phyloP scores from a whole-genome alignment of 2,888 invertebrate species.

The Caenorhabditis macrosperma region DNA sequence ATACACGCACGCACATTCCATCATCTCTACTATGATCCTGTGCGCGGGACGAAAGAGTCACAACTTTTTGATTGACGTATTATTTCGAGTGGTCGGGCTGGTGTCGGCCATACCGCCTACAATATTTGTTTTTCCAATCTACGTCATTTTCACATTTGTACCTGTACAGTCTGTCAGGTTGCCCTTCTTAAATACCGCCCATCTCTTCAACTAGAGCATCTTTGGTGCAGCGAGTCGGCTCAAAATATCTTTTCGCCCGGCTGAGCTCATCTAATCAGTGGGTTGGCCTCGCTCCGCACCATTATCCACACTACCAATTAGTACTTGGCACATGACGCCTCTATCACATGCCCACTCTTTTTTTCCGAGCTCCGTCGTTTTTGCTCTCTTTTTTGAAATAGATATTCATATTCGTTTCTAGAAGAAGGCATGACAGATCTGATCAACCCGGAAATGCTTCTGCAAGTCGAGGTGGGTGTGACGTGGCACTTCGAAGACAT shows the following conservation, averaged over 20 bases:
- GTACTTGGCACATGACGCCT: neutral
- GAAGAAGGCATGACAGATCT: slow-evolving; percentile 41
- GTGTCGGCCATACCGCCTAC: slow-evolving; percentile 11
- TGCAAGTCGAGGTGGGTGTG: slow-evolving; percentile 37
- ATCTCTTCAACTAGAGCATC: too few relatives aligned
- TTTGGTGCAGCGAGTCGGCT: too few relatives aligned
- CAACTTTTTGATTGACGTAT: slow-evolving; percentile 16
- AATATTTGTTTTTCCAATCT: slow-evolving; percentile 27
- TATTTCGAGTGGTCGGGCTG: slow-evolving; percentile 3
- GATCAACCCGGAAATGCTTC: slow-evolving; percentile 42
- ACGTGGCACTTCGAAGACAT: neutral
- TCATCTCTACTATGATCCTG: neutral
- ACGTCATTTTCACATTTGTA: slow-evolving; percentile 13
- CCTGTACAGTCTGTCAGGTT: neutral
- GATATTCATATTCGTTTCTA: neutral
- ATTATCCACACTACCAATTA: neutral
- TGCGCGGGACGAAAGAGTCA: neutral
- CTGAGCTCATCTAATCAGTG: neutral
- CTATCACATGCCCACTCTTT: slow-evolving; percentile 3
- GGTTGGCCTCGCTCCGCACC: neutral
- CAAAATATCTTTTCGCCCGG: too few relatives aligned
- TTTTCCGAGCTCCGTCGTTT: neutral
- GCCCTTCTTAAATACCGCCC: too few relatives aligned
- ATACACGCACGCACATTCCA: neutral
- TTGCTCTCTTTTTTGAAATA: neutral